Evolutionary conservation across 2,888 invertebrate species (phyloP).

Genomic region (Pinctada fucata): DNA sequence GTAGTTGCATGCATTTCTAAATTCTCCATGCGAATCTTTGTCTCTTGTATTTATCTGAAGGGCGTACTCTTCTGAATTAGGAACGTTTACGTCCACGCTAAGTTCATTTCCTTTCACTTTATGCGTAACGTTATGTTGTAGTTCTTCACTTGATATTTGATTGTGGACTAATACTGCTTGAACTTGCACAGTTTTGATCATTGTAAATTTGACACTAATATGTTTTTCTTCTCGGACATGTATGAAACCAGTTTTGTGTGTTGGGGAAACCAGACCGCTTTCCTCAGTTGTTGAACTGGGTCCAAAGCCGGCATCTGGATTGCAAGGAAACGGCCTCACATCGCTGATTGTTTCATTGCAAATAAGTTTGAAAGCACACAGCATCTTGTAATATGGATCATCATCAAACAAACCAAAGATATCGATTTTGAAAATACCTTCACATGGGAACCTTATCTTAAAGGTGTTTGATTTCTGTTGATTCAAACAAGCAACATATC

Average conservation of each 20-base stretch:
- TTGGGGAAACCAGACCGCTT: conserved; percentile 43
- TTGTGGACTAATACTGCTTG: conserved; percentile 38
- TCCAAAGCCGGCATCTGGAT: conserved; percentile 51
- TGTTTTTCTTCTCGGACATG: conserved; percentile 33
- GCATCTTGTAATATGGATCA: conserved; percentile 15
- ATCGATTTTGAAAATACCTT: conserved; percentile 48
- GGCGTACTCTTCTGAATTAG: conserved; percentile 49
- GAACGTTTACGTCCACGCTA: conserved; percentile 36
- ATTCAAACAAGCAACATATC: conserved; percentile 49
- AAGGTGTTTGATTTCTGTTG: conserved; percentile 42
- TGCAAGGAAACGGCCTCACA: conserved; percentile 40
- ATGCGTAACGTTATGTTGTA: conserved; percentile 18
- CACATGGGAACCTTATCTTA: conserved; percentile 48
- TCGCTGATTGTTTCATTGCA: conserved; percentile 38
- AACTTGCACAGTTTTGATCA: conserved; percentile 33
- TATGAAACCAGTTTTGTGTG: conserved; percentile 47
- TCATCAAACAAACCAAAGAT: conserved; percentile 40
- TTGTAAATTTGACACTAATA: conserved; percentile 44
- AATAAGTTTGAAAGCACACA: conserved; percentile 50
- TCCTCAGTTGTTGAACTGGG: conserved; percentile 45
- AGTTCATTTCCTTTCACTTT: conserved; percentile 21
- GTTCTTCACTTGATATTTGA: conserved; percentile 21
- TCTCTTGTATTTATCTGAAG: conserved; percentile 40
- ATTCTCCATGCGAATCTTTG: conserved; percentile 26
- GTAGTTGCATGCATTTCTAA: conserved; percentile 48